Base-by-base conservation (phyloP, 2,797 vertebrate species). In the Leptodactylus fallax region DNA sequence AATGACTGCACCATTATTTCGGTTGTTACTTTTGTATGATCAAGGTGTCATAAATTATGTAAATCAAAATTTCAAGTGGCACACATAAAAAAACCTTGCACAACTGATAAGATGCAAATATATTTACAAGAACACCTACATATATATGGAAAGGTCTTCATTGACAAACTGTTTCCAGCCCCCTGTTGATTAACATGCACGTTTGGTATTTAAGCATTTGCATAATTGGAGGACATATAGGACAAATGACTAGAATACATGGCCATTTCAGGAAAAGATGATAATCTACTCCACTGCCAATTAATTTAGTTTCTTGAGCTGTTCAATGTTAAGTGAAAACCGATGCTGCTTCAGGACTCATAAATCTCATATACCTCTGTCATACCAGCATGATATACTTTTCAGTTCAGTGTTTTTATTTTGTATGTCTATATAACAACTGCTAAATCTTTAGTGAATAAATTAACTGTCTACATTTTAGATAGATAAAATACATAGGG, bases 191-290 rank as follows among this genome's bases (percentile, higher is more conserved):
- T 72, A 84, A 60, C 67, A 74, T 74, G 82, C 82, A 84, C 55
- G 71, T 88, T 82, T 90, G 88, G 85, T 51, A 65, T 86, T 71
- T 76, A 89, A 86, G 80, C 56, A 90, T 88, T 77, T 90, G 92
- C 63, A 36, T 0, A 51, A 78, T 0, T 80, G 53, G 14, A 85
- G 86, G 82, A 84, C 82, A 74, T 74, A 47, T 21, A 83, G 81
- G 65, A 58, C 81, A 72, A 69, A 71, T 80, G 51, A 69, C 19
- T 79, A 71, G 27, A 71, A 55, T 23, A 81, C 10, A 60, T 51
- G 12, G n/a, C 3, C 53, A 10, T 25, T 71, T 69, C 10, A 79
- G 53, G 7, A 65, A 36, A 36, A 17, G 13, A 79, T 27, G 9
- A 63, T 69, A 16, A 71, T n/a, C 51, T 56, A 21, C 63, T 49